These are phyloP conservation scores for Carterocephalus palaemon DNA, from an alignment of 2,888 invertebrate genomes.

Conservation along the genomic window DNA sequence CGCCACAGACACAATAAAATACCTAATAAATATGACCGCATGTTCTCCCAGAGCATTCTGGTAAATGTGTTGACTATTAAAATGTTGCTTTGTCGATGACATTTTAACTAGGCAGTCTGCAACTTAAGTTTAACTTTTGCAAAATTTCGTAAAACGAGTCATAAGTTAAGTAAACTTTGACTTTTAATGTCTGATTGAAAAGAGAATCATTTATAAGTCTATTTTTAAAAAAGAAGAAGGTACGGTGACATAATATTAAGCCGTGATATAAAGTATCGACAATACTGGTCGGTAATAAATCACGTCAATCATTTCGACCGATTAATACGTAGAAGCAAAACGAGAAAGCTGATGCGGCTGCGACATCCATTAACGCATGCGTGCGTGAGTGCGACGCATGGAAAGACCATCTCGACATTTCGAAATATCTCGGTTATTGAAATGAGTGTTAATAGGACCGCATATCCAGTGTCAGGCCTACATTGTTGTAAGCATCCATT, in stretches of 20 bases:
- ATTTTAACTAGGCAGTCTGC: background rate
- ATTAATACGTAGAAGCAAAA: constrained; percentile 33
- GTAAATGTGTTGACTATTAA: constrained; percentile 6
- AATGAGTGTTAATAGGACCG: constrained; percentile 15
- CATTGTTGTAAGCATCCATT: constrained; percentile 10
- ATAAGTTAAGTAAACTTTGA: too few relatives aligned
- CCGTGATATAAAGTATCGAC: constrained; percentile 11
- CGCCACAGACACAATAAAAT: constrained; percentile 64
- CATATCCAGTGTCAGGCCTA: constrained; percentile 5
- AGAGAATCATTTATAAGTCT: too few relatives aligned
- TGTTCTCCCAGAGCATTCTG: constrained; percentile 16
- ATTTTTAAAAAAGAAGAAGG: too few relatives aligned
- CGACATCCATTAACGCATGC: constrained; percentile 23
- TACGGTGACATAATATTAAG: too few relatives aligned
- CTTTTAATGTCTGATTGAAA: too few relatives aligned
- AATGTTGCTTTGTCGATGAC: constrained; percentile 5
- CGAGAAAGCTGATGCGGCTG: constrained; percentile 42
- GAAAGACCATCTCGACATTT: constrained; percentile 44
- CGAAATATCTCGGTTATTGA: constrained; percentile 31
- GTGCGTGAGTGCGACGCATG: constrained; percentile 42
- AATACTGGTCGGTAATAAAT: constrained; percentile 9
- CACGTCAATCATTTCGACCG: constrained; percentile 11
- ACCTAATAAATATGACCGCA: constrained; percentile 51
- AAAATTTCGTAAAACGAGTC: too few relatives aligned
- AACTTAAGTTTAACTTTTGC: background rate